phyloP scores from a whole-genome alignment of 2,888 invertebrate species.

The Syritta pipiens region DNA sequence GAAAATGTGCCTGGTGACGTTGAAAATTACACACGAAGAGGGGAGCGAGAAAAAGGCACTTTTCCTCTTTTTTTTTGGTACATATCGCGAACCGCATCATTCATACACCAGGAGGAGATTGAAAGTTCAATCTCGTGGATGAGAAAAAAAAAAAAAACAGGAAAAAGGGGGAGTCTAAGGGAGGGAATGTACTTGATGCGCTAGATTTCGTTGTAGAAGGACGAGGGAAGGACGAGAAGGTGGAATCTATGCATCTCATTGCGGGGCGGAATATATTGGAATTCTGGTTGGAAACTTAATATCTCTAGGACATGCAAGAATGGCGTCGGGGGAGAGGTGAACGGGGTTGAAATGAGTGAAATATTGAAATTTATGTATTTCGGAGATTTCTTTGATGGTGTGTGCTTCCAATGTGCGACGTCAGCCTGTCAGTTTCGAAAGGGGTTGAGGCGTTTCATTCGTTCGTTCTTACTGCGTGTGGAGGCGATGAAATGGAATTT shows the following conservation, averaged over 20 bases:
- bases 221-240: neutral
- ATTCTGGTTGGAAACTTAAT: conserved; percentile 42
- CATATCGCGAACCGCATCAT: conserved; percentile 43
- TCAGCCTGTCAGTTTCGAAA: neutral
- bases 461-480: neutral
- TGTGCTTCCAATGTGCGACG: neutral
- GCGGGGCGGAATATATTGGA: conserved; percentile 49
- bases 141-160: conserved; percentile 17
- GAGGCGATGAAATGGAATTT: neutral
- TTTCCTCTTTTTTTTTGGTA: conserved; percentile 3
- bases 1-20: conserved; percentile 29
- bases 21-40: conserved; percentile 13
- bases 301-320: conserved; percentile 24
- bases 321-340: neutral
- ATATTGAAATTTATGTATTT: conserved; percentile 57
- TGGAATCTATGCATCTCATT: conserved; percentile 36
- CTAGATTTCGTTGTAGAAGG: neutral
- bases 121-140: conserved; percentile 60
- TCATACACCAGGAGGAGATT: conserved; percentile 39
- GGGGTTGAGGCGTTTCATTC: neutral
- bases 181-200: neutral
- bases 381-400: conserved; percentile 12
- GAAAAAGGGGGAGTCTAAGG: neutral
- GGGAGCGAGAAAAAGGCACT: neutral
- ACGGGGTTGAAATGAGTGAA: conserved; percentile 1